Base-by-base conservation (phyloP, 92 coral and sea anemone species). In the Porites rus region DNA sequence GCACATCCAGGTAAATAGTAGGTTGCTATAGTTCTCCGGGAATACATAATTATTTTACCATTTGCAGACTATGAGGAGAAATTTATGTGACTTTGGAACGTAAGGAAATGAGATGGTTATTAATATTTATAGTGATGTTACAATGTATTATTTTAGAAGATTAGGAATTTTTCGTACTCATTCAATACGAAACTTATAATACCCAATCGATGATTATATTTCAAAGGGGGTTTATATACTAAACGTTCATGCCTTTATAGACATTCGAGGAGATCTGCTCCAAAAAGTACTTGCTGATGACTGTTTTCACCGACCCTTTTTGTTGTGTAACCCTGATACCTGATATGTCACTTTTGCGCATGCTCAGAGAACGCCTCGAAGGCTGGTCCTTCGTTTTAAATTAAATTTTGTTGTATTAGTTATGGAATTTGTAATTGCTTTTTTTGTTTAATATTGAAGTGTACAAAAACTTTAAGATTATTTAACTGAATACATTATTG, bases 301-400 rank as follows among this genome's bases (percentile, higher is more conserved):
- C 46, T 38, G 7, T 38, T 38, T 38, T 38, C 46, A 38, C 5
- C 4, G 46, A 38, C 46, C 46, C 46, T 38, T 38, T 38, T 38
- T 38, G 46, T 38, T 38, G 5, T 38, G 46, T 38, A 38, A 4
- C 46, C 46, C 46, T 38, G 46, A 38, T 38, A 38, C 46, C 46
- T 38, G 46, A 38, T 38, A 38, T 38, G 46, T 38, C 46, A 38
- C 46, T 38, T 38, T 38, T 38, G 46, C 46, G 46, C 46, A 38
- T 38, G 46, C 46, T 46, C 18, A 43, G 3, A 78, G 24, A 18
- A 62, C 14, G 38, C 72, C 14, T 20, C 21, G 51, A 79, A 79
- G 84, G 84, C 75, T 65, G 84, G 84, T 65, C 84, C 84, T 79
- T 79, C 52, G 69, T 64, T 65, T 63, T 5, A 16, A 43, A 72